Base-by-base conservation (phyloP, 2,888 invertebrate species). In the Tenthredo notha region DNA sequence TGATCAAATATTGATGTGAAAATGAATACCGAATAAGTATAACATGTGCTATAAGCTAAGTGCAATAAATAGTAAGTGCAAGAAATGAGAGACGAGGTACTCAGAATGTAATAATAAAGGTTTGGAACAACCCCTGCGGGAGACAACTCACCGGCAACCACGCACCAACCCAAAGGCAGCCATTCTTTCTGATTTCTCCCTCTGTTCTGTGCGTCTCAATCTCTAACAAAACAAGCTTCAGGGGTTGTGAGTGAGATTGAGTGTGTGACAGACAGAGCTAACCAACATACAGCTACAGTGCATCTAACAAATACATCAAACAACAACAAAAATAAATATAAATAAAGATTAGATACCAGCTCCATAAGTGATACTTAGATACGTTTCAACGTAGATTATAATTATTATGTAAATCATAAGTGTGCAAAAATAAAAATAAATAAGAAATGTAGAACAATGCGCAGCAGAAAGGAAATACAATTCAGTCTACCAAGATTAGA, bases 211-310 rank as follows among this genome's bases (percentile, higher is more conserved):
- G 90, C 88, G 84, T 89, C 92, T 92, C 91, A 93, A 92, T 93
- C 93, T 92, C 92, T 92, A 91, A 92, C 90, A 91, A 93, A 92
- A 92, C 91, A 93, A 92, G 92, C 92, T 91, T 92, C 92, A 91
- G 90, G 92, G 90, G 90, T 91, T 91, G 90, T 89, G 92, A 91
- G 91, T 89, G 93, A 93, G 93, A 91, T 89, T 90, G 92, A 92
- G 92, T 91, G 91, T 91, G 91, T 91, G 92, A 93, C 92, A 93
- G 92, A 93, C 90, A 92, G 92, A 93, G 92, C 91, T 93, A 93
- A 92, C 91, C 93, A 92, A 93, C 92, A 93, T 92, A 93, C 93
- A 93, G 93, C 93, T 93, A 93, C 93, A 93, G 93, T 93, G 93
- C 93, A 93, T 93, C 93, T 93, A 93, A 92, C 92, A 93, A 93